Percentiles rank a stretch among this genome's conserved stretches.
phyloP scores from a whole-genome alignment of 2,113 vertebrate genomes.

The Eurystomus gularis region DNA sequence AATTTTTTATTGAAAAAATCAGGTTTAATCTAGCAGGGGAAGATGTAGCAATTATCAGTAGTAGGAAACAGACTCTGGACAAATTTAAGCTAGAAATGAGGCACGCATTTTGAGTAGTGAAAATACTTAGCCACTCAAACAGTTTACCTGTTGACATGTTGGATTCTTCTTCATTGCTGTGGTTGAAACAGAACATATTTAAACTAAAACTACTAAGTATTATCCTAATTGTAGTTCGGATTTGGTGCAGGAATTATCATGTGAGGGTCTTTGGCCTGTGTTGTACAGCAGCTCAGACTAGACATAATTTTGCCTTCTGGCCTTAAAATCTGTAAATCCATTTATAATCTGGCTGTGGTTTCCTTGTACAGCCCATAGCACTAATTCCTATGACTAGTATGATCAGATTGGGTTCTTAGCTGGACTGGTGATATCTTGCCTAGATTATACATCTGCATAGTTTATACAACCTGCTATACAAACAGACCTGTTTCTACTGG shows the following conservation, averaged over 20 bases:
- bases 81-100: not conserved
- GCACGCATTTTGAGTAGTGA: not conserved
- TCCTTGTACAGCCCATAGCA: not conserved
- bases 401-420: not conserved
- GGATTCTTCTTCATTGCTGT: not conserved
- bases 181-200: not conserved
- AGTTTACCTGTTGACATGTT: not conserved
- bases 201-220: not conserved
- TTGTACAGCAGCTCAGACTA: not conserved
- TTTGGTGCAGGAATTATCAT: not conserved
- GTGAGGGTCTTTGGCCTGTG: not conserved
- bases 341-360: not conserved
- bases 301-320: not conserved
- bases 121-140: not conserved
- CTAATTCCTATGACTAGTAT: not conserved
- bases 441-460: not conserved
- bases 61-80: not conserved
- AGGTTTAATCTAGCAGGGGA: not conserved
- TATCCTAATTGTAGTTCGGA: not conserved
- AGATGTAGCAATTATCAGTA: not conserved
- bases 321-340: not conserved
- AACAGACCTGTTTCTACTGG: not conserved
- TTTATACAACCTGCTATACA: not conserved
- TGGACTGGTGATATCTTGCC: not conserved
- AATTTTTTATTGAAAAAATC: not conserved